Evolutionary conservation across 2,113 vertebrate genomes (phyloP).

Genomic region (Sinocyclocheilus anshuiensis): DNA sequence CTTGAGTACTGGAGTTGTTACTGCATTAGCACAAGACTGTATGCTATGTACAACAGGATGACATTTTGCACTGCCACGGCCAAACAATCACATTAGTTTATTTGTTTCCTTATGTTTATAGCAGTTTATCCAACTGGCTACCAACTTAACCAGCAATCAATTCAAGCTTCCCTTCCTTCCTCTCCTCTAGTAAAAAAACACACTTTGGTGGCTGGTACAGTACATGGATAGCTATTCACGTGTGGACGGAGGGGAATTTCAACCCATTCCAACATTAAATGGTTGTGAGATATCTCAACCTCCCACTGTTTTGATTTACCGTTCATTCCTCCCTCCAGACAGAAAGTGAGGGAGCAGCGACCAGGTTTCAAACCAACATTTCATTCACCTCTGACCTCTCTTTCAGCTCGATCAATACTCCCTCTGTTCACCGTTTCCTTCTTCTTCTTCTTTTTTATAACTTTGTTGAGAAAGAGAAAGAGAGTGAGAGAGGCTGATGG

Average conservation of each 20-base stretch:
- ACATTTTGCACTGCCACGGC: background rate
- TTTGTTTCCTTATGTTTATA: background rate
- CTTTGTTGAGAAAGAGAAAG: conserved; percentile 17
- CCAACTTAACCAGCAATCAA: conserved; percentile 1
- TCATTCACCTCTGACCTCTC: conserved; percentile 37
- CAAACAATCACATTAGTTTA: background rate
- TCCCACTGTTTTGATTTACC: conserved; percentile 19
- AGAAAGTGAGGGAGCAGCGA: conserved; percentile 5
- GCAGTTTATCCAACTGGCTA: background rate
- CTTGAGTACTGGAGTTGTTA: background rate
- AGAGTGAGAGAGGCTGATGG: background rate
- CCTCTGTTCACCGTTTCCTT: conserved; percentile 23
- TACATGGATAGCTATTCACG: background rate
- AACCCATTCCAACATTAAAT: conserved; percentile 23
- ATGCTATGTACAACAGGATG: too few relatives aligned
- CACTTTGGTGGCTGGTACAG: background rate
- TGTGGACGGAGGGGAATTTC: background rate
- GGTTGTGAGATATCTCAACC: conserved; percentile 13
- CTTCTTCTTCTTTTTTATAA: background rate
- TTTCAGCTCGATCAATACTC: conserved; percentile 31
- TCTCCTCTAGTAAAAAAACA: conserved; percentile 11
- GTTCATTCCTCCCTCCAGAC: conserved; percentile 27
- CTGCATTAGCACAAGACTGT: background rate
- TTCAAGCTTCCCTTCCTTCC: background rate
- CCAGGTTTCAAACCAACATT: conserved; percentile 35